Evolutionary conservation across 2,888 invertebrate species (phyloP).

Genomic region (Poecilobothrus nobilitatus): DNA sequence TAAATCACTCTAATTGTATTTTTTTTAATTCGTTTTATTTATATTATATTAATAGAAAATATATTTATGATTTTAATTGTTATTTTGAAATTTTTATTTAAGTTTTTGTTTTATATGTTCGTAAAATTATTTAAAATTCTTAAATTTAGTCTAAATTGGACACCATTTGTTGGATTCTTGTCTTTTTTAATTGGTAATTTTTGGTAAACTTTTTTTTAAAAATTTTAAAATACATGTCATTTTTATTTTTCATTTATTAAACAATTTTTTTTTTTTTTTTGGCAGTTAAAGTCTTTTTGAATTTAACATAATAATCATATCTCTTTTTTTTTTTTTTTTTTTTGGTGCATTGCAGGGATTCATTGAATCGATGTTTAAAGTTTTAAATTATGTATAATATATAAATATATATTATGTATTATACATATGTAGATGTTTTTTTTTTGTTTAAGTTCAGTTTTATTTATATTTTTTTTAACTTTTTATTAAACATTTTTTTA

Average conservation of each 20-base stretch:
- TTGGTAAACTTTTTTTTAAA: no score
- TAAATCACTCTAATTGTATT: no score
- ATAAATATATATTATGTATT: no score
- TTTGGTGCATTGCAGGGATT: neutral
- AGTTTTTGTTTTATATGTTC: neutral
- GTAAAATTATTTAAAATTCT: no score
- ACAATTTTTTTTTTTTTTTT: neutral
- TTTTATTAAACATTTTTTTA: neutral
- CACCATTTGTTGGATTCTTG: neutral
- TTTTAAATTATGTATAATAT: no score
- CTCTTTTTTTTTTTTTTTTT: neutral
- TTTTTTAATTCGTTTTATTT: no score
- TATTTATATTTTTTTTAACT: neutral
- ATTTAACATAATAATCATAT: no score
- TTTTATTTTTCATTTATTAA: neutral
- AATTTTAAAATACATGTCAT: no score
- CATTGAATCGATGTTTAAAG: constrained; percentile 2
- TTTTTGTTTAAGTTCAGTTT: neutral
- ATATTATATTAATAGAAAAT: no score
- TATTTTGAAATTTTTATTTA: neutral
- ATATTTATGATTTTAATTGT: neutral
- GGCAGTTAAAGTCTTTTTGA: neutral
- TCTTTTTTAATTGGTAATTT: neutral
- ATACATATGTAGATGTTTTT: neutral
- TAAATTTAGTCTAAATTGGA: neutral